These are phyloP conservation scores for Rhagoletis zephyria DNA, from an alignment of 1,140 invertebrate species.

Conservation along the genomic window DNA sequence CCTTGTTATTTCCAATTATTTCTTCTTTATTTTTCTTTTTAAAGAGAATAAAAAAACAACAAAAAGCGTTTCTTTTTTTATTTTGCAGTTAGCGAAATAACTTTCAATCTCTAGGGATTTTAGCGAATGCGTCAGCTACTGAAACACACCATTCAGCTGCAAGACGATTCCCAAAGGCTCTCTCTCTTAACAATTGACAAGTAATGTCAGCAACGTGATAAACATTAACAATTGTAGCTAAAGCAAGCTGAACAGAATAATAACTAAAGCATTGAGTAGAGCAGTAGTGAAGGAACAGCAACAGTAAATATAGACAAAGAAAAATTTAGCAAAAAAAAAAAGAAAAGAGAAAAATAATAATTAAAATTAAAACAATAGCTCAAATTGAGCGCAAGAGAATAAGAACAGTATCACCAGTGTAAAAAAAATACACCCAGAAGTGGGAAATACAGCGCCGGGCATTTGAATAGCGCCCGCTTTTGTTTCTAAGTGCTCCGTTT, in stretches of 20 bases:
- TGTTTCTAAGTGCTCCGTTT: too few species aligned
- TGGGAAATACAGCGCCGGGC: not conserved
- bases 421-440: not conserved
- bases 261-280: not conserved
- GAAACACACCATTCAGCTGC: not conserved
- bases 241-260: not conserved
- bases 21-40: too few species aligned
- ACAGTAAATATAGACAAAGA: not conserved
- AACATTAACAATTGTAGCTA: not conserved
- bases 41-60: too few species aligned
- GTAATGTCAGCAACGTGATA: not conserved
- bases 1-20: too few species aligned
- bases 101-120: too few species aligned
- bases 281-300: not conserved
- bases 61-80: too few species aligned
- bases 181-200: not conserved
- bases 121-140: not conserved
- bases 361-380: constrained; percentile 10
- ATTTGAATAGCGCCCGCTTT: too few species aligned
- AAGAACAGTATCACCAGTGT: not conserved
- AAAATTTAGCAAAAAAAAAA: not conserved
- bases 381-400: constrained; percentile 24
- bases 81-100: too few species aligned
- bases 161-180: not conserved
- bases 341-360: not conserved